Evolutionary conservation across 2,113 vertebrate species (phyloP), one percentile per base, ranked within the genome.

Genomic region (Anthoscopus minutus): DNA sequence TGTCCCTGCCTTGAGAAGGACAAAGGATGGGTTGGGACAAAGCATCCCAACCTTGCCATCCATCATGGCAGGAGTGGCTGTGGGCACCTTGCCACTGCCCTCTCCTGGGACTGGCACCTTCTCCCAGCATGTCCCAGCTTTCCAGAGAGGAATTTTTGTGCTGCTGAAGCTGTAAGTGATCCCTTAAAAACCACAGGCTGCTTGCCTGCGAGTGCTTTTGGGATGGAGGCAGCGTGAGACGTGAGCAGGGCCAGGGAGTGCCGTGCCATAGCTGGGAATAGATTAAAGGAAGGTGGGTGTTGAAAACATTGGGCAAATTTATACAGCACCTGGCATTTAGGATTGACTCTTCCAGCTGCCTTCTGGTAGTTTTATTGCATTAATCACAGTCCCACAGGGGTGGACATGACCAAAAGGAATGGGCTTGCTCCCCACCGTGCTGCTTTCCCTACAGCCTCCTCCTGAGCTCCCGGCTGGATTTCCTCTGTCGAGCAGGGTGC

Each of bases 341-440:
- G 64, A 9, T 54, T 77, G 66, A 38, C 31, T 18, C 74, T 37
- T 89, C 30, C 79, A 40, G 30, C 47, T 71, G 47, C 38, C 23
- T 51, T 47, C 50, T 31, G 4, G 12, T 22, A 54, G 44, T 15
- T 78, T 47, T 8, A 31, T 10, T 4, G 5, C 13, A 8, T 67
- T 27, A 19, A 38, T 47, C 0, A 0, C 38, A 14, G 0, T 11
- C 14, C 40, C 5, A 14, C 0, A 0, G 37, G 74, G 47, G 17
- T n/a, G 53, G 61, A 17, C 22, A 1, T 4, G 14, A 13, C 35
- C 35, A 22, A 18, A 81, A 67, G 42, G 9, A 40, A 7, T 0
- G 1, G 50, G 33, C 15, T 66, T 0, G 0, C 25, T 66, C 35
- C 62, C 69, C 20, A 18, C 78, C 2, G 0, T 16, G 53, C 67